Conservation (phyloP, 2,113 vertebrate genomes). For the human (Homo sapiens) region DNA sequence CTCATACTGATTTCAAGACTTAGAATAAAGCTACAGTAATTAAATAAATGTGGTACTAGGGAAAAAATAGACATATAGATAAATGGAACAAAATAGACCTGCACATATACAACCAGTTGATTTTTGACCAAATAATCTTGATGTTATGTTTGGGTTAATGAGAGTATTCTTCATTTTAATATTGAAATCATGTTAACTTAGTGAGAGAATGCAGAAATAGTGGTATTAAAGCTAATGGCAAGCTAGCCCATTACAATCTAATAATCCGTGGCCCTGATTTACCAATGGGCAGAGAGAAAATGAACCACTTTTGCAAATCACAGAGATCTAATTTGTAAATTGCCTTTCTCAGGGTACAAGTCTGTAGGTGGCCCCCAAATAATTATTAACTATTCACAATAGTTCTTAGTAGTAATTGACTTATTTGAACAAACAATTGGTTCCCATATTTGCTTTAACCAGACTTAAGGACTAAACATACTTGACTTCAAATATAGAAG, state of each 20-base stretch:
- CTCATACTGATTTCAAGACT: not conserved
- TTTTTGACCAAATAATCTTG: not conserved
- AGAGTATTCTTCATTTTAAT: constrained; percentile 51
- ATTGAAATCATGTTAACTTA: not conserved
- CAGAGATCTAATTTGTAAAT: constrained; percentile 11
- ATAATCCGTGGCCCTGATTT: not conserved
- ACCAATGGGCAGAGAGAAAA: not conserved
- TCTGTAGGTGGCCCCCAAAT: not conserved
- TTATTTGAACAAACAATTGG: constrained; percentile 44
- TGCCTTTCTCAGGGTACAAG: not conserved
- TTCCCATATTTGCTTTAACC: constrained; percentile 22
- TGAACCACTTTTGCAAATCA: constrained; percentile 19
- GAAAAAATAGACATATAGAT: not conserved
- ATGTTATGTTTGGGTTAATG: not conserved
- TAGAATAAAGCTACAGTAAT: not conserved
- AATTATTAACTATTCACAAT: not conserved
- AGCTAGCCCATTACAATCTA: not conserved
- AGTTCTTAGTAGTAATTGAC: constrained; percentile 20
- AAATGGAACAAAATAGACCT: not conserved
- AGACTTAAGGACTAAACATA: not conserved
- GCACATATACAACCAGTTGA: not conserved
- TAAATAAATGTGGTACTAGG: not conserved
- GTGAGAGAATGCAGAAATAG: not conserved
- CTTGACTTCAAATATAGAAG: constrained; percentile 31
- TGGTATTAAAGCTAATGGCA: not conserved